A percentile compares a stretch with the other conserved stretches of the same genome.
Evolutionary conservation across 2,113 vertebrate genomes (phyloP).

Genomic region (Nycticorax nycticorax): DNA sequence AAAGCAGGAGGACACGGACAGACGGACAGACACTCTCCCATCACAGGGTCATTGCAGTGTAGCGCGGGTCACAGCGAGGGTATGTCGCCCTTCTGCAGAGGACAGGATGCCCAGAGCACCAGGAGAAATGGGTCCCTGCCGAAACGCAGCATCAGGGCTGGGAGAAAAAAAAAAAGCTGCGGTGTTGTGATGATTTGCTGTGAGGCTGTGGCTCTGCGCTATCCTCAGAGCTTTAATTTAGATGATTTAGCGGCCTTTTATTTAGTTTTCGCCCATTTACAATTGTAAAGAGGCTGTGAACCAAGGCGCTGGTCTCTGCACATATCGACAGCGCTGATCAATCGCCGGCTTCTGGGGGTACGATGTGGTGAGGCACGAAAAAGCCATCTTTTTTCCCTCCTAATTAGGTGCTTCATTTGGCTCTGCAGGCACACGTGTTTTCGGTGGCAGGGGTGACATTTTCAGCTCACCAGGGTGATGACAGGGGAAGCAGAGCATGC

Average conservation of each 20-base stretch:
- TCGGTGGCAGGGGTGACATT: background rate
- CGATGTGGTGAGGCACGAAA: background rate
- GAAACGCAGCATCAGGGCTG: background rate
- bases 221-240: constrained; percentile 53
- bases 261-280: constrained; percentile 31
- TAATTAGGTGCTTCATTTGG: constrained; percentile 30
- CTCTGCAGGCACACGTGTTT: background rate
- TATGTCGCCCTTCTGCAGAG: background rate
- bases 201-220: background rate
- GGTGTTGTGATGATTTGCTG: background rate
- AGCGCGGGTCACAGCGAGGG: background rate
- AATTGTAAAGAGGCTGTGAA: constrained; percentile 34
- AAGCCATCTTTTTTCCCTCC: background rate
- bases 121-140: background rate
- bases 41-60: background rate
- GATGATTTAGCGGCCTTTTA: constrained; percentile 52
- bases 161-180: background rate
- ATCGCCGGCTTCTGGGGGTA: background rate
- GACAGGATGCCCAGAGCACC: background rate
- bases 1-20: background rate
- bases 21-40: background rate
- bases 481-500: background rate
- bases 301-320: background rate
- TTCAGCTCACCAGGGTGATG: background rate
- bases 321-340: constrained; percentile 21